Evolutionary conservation across 1,140 invertebrate genomes (phyloP).

Genomic region (Nebria ingens): DNA sequence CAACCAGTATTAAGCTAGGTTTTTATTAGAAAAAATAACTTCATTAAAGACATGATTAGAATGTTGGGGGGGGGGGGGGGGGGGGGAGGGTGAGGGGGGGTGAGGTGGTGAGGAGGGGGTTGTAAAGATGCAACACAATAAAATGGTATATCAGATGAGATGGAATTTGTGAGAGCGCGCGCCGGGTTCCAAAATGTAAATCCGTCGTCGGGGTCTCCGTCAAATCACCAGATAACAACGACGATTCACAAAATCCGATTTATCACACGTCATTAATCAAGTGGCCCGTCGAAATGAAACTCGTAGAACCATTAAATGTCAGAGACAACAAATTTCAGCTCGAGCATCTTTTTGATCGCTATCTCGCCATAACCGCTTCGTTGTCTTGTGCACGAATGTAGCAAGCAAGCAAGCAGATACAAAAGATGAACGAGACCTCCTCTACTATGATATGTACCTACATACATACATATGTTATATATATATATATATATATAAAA

Average conservation of each 20-base stretch:
- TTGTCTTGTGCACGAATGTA: background rate
- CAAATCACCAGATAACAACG: conserved; percentile 2
- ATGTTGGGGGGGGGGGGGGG: too few species aligned
- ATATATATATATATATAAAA: background rate
- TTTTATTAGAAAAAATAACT: too few species aligned
- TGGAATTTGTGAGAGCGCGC: too few species aligned
- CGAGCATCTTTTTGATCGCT: conserved; percentile 2
- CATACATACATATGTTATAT: too few species aligned
- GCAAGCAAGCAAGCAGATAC: background rate
- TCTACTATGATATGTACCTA: too few species aligned
- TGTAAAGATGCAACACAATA: too few species aligned
- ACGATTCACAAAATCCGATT: conserved; percentile 9
- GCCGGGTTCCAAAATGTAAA: background rate
- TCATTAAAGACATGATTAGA: too few species aligned
- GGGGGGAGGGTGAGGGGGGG: too few species aligned
- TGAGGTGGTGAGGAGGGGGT: too few species aligned
- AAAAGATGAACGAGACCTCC: background rate
- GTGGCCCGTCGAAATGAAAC: background rate
- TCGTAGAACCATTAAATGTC: conserved; percentile 9
- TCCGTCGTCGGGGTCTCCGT: background rate
- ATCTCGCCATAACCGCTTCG: background rate
- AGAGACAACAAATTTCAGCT: conserved; percentile 3
- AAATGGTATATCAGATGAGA: too few species aligned
- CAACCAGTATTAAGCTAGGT: too few species aligned
- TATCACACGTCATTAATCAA: conserved; percentile 7